These are phyloP conservation scores for Pangasianodon hypophthalmus DNA, from an alignment of 2,113 vertebrate species.

Conservation along the genomic window DNA sequence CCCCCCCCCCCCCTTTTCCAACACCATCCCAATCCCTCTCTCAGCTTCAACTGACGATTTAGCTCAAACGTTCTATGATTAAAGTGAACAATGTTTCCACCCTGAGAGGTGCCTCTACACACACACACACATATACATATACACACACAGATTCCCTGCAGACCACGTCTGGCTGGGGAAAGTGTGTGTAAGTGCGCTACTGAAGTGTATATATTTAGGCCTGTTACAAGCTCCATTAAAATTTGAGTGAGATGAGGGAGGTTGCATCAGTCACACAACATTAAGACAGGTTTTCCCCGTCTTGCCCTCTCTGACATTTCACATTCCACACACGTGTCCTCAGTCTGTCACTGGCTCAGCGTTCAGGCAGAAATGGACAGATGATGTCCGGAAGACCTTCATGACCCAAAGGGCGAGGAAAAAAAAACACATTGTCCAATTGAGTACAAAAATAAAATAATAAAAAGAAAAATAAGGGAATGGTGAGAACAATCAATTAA, in stretches of 20 bases:
- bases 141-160: conserved; percentile 41
- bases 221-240: conserved; percentile 54
- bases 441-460: background rate
- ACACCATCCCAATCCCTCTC: background rate
- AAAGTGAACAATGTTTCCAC: conserved; percentile 38
- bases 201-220: conserved; percentile 64
- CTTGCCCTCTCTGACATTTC: background rate
- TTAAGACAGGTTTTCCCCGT: conserved; percentile 62
- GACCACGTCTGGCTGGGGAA: conserved; percentile 28
- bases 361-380: conserved; percentile 17
- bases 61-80: conserved; percentile 36
- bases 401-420: background rate
- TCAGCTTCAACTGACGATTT: conserved; percentile 17
- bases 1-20: background rate
- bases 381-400: conserved; percentile 40
- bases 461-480: background rate
- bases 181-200: conserved; percentile 49
- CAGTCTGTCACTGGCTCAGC: conserved; percentile 10
- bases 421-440: background rate
- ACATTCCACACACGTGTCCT: background rate
- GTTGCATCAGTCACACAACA: conserved; percentile 32
- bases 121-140: conserved; percentile 42
- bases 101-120: conserved; percentile 19
- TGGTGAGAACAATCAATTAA: background rate
- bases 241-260: background rate